Base-by-base conservation (phyloP, 2,797 vertebrate species). In the Podarcis lilfordi region DNA sequence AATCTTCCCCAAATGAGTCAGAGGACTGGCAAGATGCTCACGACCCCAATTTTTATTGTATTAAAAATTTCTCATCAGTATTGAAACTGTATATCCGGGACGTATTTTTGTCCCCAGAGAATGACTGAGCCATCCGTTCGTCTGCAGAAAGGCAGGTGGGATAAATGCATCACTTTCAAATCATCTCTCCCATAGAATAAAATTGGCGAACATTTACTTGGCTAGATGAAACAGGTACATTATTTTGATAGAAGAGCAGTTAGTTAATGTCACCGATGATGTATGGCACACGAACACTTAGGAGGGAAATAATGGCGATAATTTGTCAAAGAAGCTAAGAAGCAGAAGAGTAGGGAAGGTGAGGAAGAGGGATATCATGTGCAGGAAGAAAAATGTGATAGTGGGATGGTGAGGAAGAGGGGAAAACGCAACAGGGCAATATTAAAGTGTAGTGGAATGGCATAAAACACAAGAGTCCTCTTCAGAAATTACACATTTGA, bases 171-270 rank as follows among this genome's bases (percentile, higher is more conserved):
- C 93, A 93, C 90, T 93, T 86, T 92, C 86, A 87, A 87, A 69
- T 86, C 19, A 85, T 91, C 69, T 92, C 86, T 93, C 92, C 93
- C 94, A 90, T 89, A 92, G 89, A 94, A 95, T 40, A 86, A 83
- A 95, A 94, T 94, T 50, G 89, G 89, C 94, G 94, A 94, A 94
- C 95, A 94, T 92, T 95, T 92, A 93, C 90, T 95, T 94, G 88
- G 83, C 86, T 95, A 92, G 93, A 94, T 90, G 89, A 95, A 95
- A 92, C 93, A 95, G 91, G 94, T 91, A 95, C 94, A 95, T 95
- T 96, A 94, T 96, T 95, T 96, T 95, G 93, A 95, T 94, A 95
- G 94, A 95, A 93, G 84, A 94, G 91, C 91, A 92, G 95, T 96
- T 96, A 94, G 93, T 96, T 96, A 96, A 96, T 92, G 95, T 95